Evolutionary conservation across 2,797 vertebrate genomes (phyloP).

Genomic region (Pachyuromys duprasi): DNA sequence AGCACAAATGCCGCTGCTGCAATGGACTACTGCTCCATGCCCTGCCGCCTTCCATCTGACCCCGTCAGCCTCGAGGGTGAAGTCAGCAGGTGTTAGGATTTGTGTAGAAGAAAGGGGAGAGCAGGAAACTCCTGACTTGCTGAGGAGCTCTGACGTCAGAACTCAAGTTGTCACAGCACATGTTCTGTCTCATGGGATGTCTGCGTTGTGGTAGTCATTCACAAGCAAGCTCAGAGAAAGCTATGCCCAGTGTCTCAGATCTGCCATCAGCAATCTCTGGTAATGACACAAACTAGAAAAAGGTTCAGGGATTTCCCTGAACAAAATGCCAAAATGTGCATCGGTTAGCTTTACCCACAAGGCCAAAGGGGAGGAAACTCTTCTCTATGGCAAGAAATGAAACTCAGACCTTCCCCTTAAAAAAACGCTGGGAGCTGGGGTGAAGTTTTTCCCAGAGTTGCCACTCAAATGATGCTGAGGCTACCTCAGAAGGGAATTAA

Average conservation of each 20-base stretch:
- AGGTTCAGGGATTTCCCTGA: neutral
- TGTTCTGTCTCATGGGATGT: neutral
- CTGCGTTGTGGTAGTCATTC: neutral
- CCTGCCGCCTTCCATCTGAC: neutral
- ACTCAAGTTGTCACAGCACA: neutral
- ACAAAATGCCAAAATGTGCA: neutral
- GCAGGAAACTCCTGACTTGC: neutral
- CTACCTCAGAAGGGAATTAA: neutral
- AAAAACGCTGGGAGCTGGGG: neutral
- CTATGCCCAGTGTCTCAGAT: neutral
- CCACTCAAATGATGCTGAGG: constrained; percentile 13
- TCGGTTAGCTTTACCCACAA: neutral
- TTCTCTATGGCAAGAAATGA: neutral
- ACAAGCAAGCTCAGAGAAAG: neutral
- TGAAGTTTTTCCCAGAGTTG: neutral
- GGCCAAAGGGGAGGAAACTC: neutral
- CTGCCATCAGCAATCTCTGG: neutral
- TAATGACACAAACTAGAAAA: neutral
- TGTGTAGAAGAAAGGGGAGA: neutral
- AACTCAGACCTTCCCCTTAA: neutral
- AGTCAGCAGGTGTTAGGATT: neutral
- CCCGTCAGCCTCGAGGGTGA: neutral
- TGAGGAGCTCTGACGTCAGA: neutral
- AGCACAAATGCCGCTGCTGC: neutral
- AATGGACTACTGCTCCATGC: neutral